These are phyloP conservation scores for Cercopithecus diana DNA, from an alignment of 2,797 vertebrate genomes.

Conservation along the genomic window DNA sequence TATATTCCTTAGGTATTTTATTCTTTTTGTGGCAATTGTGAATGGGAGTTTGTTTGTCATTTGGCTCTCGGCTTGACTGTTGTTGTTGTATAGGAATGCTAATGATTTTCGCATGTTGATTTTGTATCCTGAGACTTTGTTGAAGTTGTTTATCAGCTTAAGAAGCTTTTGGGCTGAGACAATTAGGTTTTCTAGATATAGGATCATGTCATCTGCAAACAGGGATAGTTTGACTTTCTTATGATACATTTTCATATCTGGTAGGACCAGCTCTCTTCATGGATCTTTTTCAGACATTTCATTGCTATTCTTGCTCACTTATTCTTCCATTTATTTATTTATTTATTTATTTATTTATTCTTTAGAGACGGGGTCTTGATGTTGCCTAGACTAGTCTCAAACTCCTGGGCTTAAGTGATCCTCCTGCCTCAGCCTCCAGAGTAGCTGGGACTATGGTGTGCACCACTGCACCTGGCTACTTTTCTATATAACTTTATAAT, in stretches of 20 bases:
- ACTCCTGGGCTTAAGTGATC: neutral
- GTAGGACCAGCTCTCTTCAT: neutral
- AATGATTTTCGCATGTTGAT: too few relatives aligned
- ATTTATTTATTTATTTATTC: neutral
- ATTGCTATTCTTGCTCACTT: neutral
- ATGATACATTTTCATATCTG: neutral
- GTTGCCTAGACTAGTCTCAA: neutral
- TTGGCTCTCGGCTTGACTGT: too few relatives aligned
- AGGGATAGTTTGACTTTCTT: neutral
- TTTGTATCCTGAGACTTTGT: too few relatives aligned
- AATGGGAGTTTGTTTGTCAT: too few relatives aligned
- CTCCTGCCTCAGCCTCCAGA: neutral
- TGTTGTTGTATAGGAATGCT: too few relatives aligned
- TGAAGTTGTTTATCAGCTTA: too few relatives aligned
- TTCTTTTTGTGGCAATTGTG: too few relatives aligned
- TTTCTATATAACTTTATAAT: neutral
- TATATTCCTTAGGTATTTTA: too few relatives aligned
- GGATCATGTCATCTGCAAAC: too few relatives aligned
- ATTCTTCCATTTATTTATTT: neutral
- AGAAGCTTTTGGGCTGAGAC: too few relatives aligned
- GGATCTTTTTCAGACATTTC: neutral
- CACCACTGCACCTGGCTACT: neutral
- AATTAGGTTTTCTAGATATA: too few relatives aligned
- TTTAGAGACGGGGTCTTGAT: neutral
- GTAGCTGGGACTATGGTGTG: neutral